These are phyloP conservation scores for Aleiodes testaceus DNA, from an alignment of 2,888 invertebrate species.

Conservation along the genomic window DNA sequence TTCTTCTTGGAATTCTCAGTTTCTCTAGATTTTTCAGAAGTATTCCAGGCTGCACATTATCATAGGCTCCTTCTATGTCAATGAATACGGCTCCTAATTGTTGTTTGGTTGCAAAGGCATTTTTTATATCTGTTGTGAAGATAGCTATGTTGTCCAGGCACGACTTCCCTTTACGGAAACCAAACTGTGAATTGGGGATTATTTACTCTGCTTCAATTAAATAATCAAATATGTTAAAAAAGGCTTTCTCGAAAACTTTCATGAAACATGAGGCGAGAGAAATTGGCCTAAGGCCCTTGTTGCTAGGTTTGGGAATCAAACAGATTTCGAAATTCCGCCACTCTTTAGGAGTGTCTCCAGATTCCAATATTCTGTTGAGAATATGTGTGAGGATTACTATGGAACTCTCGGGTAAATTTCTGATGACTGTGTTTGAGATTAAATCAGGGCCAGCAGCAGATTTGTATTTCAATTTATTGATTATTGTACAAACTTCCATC, in stretches of 20 bases:
- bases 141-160: slow-evolving; percentile 40
- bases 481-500: neutral
- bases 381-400: slow-evolving; percentile 16
- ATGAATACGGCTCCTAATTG: slow-evolving; percentile 31
- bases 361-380: slow-evolving; percentile 32
- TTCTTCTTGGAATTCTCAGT: slow-evolving; percentile 23
- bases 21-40: slow-evolving; percentile 27
- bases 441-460: slow-evolving; percentile 37
- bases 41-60: slow-evolving; percentile 28
- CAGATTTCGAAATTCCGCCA: slow-evolving; percentile 31
- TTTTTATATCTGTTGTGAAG: slow-evolving; percentile 39
- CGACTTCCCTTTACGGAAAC: slow-evolving; percentile 44
- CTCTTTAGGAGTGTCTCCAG: slow-evolving; percentile 31
- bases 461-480: slow-evolving; percentile 21
- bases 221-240: slow-evolving; percentile 40
- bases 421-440: slow-evolving; percentile 27
- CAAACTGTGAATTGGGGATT: slow-evolving; percentile 23
- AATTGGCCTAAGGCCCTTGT: slow-evolving; percentile 33
- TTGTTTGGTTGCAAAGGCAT: slow-evolving; percentile 31
- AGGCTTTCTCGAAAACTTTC: slow-evolving; percentile 37
- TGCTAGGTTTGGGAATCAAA: slow-evolving; percentile 39
- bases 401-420: slow-evolving; percentile 29
- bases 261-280: slow-evolving; percentile 21
- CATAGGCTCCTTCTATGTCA: slow-evolving; percentile 47
- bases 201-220: slow-evolving; percentile 35